Conservation (phyloP, 2,797 vertebrate species). For the Intellagama lesueurii region DNA sequence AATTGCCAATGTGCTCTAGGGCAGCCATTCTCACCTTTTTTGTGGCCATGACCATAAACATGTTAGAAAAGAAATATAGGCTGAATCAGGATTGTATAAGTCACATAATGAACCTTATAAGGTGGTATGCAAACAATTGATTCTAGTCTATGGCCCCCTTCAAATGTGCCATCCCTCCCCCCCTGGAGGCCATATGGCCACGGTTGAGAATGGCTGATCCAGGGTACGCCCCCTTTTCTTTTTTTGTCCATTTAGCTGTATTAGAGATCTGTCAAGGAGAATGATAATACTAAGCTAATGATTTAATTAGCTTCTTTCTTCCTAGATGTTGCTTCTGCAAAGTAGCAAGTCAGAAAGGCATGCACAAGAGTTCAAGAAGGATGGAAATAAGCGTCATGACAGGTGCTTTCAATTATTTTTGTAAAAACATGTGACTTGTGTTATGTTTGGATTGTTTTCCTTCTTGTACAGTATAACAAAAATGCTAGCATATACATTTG, state of each 20-base stretch:
- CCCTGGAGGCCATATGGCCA: too few species aligned
- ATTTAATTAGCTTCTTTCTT: slow-evolving; percentile 13
- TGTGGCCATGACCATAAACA: too few species aligned
- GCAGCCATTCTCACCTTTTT: background rate
- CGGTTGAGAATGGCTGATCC: too few species aligned
- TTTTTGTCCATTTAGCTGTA: background rate
- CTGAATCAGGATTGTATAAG: too few species aligned
- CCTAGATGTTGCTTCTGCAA: background rate
- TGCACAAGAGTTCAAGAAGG: background rate
- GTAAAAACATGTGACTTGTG: background rate
- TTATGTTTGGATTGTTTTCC: background rate
- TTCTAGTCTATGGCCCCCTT: too few species aligned
- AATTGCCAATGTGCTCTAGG: background rate
- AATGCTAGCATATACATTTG: background rate
- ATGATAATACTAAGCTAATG: background rate
- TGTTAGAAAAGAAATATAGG: too few species aligned
- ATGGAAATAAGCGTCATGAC: background rate
- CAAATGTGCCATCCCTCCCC: too few species aligned
- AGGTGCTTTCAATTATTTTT: slow-evolving; percentile 7
- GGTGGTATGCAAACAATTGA: too few species aligned
- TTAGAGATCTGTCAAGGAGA: background rate
- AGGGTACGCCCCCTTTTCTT: background rate
- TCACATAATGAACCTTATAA: too few species aligned
- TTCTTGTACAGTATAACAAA: background rate
- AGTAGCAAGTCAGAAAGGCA: fast-evolving